Evolutionary conservation across 2,113 vertebrate species (phyloP).

Genomic region (Alectura lathami): DNA sequence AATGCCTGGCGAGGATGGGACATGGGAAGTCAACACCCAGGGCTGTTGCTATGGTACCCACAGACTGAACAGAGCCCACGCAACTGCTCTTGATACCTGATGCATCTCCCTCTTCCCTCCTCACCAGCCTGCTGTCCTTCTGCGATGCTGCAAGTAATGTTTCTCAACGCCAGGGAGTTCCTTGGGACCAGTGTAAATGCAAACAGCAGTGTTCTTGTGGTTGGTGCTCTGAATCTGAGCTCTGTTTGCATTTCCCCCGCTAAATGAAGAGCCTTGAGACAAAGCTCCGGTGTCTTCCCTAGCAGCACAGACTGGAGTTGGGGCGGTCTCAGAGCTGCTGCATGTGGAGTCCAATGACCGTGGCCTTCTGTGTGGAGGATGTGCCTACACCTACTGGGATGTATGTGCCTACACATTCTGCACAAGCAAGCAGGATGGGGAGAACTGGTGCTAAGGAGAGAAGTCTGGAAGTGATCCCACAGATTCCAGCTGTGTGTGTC

Average conservation of each 20-base stretch:
- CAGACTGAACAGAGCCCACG: not conserved
- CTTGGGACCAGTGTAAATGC: not conserved
- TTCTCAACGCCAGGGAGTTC: not conserved
- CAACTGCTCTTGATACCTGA: not conserved
- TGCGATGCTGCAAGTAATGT: rapidly evolving
- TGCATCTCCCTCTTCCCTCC: not conserved
- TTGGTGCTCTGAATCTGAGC: not conserved
- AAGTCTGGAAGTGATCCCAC: not conserved
- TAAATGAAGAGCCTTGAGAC: not conserved
- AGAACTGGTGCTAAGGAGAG: not conserved
- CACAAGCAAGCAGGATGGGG: not conserved
- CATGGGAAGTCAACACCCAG: not conserved
- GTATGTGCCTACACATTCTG: rapidly evolving
- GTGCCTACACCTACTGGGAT: not conserved
- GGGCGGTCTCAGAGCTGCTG: not conserved
- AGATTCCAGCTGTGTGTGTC: not conserved
- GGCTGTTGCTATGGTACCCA: not conserved
- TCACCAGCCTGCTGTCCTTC: not conserved
- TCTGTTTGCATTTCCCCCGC: not conserved
- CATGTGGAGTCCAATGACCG: not conserved
- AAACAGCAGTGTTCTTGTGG: no score
- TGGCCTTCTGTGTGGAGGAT: rapidly evolving
- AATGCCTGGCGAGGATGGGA: not conserved
- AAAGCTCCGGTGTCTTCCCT: not conserved
- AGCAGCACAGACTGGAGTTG: not conserved